Evolutionary conservation across 2,888 invertebrate species (phyloP).

Genomic region (Rotaria socialis): DNA sequence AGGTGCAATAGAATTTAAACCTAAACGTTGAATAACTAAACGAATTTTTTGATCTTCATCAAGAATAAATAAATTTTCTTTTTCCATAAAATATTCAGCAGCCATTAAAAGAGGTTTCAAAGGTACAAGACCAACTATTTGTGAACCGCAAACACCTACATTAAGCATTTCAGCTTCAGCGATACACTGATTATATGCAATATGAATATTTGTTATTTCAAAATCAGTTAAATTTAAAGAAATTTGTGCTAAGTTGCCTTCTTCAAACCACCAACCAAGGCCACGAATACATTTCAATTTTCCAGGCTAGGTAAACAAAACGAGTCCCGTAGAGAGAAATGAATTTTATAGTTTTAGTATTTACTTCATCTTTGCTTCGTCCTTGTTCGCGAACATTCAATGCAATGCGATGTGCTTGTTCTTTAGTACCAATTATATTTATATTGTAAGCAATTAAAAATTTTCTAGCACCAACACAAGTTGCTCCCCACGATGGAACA

Average conservation of each 20-base stretch:
- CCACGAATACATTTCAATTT: slow-evolving; percentile 62
- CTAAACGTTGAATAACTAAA: slow-evolving; percentile 63
- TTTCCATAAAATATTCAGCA: slow-evolving; percentile 63
- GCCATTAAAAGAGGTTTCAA: slow-evolving; percentile 53
- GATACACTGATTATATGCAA: slow-evolving; percentile 61
- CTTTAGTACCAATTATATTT: slow-evolving; percentile 64
- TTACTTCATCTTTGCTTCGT: slow-evolving; percentile 54
- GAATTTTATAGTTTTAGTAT: neutral
- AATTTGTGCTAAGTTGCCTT: slow-evolving; percentile 64
- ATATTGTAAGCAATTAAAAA: slow-evolving; percentile 65
- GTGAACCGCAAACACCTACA: slow-evolving; percentile 63
- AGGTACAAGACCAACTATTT: slow-evolving; percentile 64
- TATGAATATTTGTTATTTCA: slow-evolving; percentile 62
- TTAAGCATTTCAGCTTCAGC: slow-evolving; percentile 56
- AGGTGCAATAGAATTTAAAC: slow-evolving; percentile 61
- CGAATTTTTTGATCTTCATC: slow-evolving; percentile 64
- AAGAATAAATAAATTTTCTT: slow-evolving; percentile 62
- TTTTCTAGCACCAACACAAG: slow-evolving; percentile 63
- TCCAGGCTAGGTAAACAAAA: slow-evolving; percentile 56
- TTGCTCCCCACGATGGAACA: slow-evolving; percentile 63
- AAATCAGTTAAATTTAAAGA: slow-evolving; percentile 63
- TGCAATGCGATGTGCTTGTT: slow-evolving; percentile 64
- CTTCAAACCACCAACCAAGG: slow-evolving; percentile 65
- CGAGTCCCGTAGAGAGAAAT: no score
- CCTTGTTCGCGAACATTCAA: slow-evolving; percentile 63